These are phyloP conservation scores for Palloptera scutellata DNA, from an alignment of 2,888 invertebrate genomes.

Conservation along the genomic window DNA sequence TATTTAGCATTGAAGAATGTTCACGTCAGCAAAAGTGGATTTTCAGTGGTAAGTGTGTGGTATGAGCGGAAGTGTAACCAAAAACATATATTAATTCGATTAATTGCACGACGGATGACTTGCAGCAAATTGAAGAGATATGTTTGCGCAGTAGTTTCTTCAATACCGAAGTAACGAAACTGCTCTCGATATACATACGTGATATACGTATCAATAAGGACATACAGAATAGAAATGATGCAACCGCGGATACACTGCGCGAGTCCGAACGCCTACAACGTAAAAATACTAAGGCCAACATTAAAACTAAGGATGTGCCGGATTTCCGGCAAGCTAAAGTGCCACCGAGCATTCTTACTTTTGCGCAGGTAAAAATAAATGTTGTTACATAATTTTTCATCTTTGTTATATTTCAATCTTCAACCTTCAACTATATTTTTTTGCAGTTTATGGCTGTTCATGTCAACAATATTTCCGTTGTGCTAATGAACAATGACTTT, in stretches of 20 bases:
- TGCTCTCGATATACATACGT: slow-evolving; percentile 81
- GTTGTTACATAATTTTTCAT: too few relatives aligned
- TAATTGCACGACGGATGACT: slow-evolving; percentile 8
- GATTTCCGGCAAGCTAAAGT: slow-evolving; percentile 80
- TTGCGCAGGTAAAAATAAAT: slow-evolving; percentile 74
- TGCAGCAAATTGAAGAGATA: slow-evolving; percentile 84
- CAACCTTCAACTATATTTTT: neutral
- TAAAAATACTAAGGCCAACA: slow-evolving; percentile 1
- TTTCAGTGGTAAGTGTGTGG: slow-evolving; percentile 72
- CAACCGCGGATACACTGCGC: slow-evolving; percentile 49
- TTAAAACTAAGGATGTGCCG: slow-evolving; percentile 59
- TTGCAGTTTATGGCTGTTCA: slow-evolving; percentile 85
- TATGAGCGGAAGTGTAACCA: neutral
- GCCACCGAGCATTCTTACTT: slow-evolving; percentile 80
- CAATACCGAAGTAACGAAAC: slow-evolving; percentile 86
- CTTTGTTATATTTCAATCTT: too few relatives aligned
- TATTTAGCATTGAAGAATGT: slow-evolving; percentile 81
- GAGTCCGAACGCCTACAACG: slow-evolving; percentile 57
- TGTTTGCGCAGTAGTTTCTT: slow-evolving; percentile 86
- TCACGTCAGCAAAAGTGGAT: slow-evolving; percentile 80
- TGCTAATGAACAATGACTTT: slow-evolving; percentile 69
- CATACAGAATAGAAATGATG: slow-evolving; percentile 65
- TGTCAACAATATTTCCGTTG: slow-evolving; percentile 75
- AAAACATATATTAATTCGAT: neutral
- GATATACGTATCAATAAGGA: slow-evolving; percentile 84